Evolutionary conservation across 2,113 vertebrate genomes (phyloP), one percentile per base, ranked within the genome.

Genomic region (Cercopithecus mona): DNA sequence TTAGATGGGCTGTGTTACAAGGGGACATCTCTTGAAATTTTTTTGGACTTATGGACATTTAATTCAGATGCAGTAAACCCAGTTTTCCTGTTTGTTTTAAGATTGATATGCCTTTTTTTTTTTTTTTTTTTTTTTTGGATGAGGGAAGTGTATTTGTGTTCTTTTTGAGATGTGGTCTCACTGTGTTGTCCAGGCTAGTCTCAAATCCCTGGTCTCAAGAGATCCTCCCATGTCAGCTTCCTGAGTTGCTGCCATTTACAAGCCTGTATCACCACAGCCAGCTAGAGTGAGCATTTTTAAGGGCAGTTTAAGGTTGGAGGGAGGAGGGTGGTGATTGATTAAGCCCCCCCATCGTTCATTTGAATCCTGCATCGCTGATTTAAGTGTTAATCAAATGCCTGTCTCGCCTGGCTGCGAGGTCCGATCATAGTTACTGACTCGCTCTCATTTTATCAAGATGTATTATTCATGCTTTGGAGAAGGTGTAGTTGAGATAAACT

Each of bases 301-400:
- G 68, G 81, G 13, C 52, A 20, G 16, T 78, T 30, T 55, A 84
- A 73, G 66, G 84, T 20, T 13, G 25, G 43, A 55, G 45, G n/a
- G 18, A 73, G 68, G 55, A 22, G 7, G 14, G 7, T 66, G 40
- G 61, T 7, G 18, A 9, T 45, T 27, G 79, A 45, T 3, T 2
- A 48, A 16, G 32, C 52, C 16, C 23, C 7, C 45, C 45, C 23
- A 0, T 70, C 78, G 1, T 70, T 92, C 94, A 32, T 48, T 92
- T 38, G 59, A 88, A 80, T 35, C 22, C 95, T 14, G 0, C 40
- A 4, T 88, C 59, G 38, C 88, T 93, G 66, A 85, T 48, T 88
- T 27, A 35, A 61, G 64, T 92, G 55, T 90, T 84, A 79, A 95
- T 96, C 64, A 90, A 38, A 79, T 3, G 38, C 40, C 64, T 84